Percentiles rank a stretch among this genome's conserved stretches.
These are phyloP conservation scores for Rhyacophila evoluta DNA, from an alignment of 2,888 invertebrate species.

Conservation along the genomic window DNA sequence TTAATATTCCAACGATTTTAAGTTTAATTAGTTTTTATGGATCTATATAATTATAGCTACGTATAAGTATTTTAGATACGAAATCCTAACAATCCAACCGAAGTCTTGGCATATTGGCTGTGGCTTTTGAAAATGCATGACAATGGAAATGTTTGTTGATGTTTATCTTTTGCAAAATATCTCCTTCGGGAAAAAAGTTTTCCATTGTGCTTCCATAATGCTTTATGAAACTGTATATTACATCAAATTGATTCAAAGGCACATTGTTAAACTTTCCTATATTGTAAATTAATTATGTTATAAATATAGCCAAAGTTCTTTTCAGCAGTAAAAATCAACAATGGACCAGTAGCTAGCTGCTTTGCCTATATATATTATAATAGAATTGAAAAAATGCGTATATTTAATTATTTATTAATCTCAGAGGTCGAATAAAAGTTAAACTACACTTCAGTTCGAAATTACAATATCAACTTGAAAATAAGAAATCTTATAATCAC, in stretches of 20 bases:
- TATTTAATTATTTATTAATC: too few species aligned
- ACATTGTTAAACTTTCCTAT: constrained; percentile 46
- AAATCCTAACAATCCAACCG: constrained; percentile 1
- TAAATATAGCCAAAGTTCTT: constrained; percentile 11
- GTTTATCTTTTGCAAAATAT: constrained; percentile 54
- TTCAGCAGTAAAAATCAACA: constrained; percentile 33
- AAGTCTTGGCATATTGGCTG: constrained; percentile 44
- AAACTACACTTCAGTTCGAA: too few species aligned
- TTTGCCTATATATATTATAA: too few species aligned
- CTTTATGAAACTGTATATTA: constrained; percentile 54
- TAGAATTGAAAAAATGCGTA: background rate
- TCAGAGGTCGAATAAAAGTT: too few species aligned
- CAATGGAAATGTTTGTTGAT: constrained; percentile 49
- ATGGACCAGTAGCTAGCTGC: constrained; percentile 25
- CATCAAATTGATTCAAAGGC: constrained; percentile 51
- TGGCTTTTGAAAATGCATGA: constrained; percentile 47
- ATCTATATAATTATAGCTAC: background rate
- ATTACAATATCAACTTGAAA: too few species aligned
- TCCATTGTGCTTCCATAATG: constrained; percentile 43
- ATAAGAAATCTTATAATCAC: too few species aligned
- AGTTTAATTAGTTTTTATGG: background rate
- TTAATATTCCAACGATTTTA: too few species aligned
- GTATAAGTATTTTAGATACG: background rate
- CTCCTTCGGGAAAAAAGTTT: constrained; percentile 39
- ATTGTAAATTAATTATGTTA: constrained; percentile 24